phyloP scores from a whole-genome alignment of 2,797 vertebrate species.

The Hylomyscus alleni region DNA sequence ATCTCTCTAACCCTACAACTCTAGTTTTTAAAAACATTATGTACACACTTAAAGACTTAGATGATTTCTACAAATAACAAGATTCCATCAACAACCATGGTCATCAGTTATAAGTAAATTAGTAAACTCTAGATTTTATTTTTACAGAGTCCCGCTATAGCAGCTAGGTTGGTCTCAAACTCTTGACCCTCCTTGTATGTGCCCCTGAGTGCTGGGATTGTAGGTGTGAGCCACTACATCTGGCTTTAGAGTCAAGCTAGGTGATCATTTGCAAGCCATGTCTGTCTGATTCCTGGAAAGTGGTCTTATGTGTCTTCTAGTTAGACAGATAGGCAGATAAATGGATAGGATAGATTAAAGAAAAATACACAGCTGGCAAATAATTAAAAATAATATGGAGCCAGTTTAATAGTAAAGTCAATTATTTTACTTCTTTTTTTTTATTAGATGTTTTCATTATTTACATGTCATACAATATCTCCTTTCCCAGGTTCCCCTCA shows the following conservation, averaged over 20 bases:
- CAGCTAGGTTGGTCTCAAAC: not conserved
- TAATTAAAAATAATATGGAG: conserved; percentile 29
- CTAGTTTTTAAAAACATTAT: not conserved
- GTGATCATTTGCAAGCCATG: not conserved
- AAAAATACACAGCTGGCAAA: not conserved
- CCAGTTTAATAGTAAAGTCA: conserved; percentile 15
- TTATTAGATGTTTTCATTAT: no score
- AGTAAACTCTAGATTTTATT: not conserved
- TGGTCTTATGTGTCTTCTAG: not conserved
- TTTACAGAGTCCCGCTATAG: not conserved
- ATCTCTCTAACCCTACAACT: not conserved
- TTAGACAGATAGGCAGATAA: not conserved
- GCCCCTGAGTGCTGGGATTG: not conserved
- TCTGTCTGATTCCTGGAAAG: not conserved
- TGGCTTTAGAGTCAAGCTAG: not conserved
- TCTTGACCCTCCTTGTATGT: not conserved
- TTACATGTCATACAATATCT: no score
- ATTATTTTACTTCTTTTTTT: not conserved
- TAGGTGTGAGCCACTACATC: not conserved
- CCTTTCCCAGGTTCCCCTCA: no score
- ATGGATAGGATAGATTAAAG: not conserved
- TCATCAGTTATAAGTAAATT: conserved; percentile 9
- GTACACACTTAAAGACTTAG: not conserved
- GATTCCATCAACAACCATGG: not conserved
- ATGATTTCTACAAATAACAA: not conserved